Evolutionary conservation across 2,113 vertebrate genomes (phyloP).

Genomic region (Phoxinus phoxinus): DNA sequence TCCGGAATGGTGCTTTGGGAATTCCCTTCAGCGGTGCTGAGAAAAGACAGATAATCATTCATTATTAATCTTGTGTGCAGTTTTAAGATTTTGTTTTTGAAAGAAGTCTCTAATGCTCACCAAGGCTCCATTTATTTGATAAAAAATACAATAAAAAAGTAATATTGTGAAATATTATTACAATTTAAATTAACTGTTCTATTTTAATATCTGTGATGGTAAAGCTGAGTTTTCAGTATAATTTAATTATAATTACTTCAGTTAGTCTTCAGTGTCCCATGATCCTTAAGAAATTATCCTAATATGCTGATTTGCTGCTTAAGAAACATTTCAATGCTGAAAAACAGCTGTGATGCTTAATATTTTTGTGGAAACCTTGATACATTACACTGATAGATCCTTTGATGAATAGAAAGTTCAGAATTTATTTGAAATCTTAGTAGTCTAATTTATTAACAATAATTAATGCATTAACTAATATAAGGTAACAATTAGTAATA

Average conservation of each 20-base stretch:
- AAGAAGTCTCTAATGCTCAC: neutral
- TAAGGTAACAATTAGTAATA: no score
- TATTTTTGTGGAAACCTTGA: neutral
- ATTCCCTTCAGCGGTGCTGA: slow-evolving; percentile 96
- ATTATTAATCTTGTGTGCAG: neutral
- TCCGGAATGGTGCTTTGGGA: slow-evolving; percentile 95
- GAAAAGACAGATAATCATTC: slow-evolving; percentile 1
- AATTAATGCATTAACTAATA: no score
- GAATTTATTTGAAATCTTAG: no score
- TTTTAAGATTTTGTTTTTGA: neutral
- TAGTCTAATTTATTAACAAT: no score
- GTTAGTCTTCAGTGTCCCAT: neutral
- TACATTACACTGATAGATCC: neutral
- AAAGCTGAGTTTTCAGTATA: neutral
- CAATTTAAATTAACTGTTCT: neutral
- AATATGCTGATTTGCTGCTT: neutral
- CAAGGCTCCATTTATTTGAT: neutral
- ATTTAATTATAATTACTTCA: neutral
- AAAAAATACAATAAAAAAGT: neutral
- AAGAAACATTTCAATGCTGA: neutral
- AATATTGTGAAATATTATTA: neutral
- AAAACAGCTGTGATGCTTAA: neutral
- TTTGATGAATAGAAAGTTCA: no score
- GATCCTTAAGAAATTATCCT: neutral
- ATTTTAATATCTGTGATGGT: neutral